Conservation (phyloP, 2,888 invertebrate species). For the Eueremaeus valkanovi region DNA sequence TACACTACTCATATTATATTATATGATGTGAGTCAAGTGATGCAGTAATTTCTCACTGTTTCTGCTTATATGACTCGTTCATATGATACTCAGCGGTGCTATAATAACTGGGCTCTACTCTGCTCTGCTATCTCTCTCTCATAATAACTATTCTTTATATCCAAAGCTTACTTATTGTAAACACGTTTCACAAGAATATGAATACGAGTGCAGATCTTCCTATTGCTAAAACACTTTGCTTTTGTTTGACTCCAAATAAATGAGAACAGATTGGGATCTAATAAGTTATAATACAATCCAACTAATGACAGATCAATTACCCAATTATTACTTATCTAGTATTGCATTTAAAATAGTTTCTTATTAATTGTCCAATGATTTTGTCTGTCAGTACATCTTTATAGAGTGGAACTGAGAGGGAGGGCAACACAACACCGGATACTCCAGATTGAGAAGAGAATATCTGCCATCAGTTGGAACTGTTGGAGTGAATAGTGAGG, state of each 20-base stretch:
- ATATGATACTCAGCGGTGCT: not conserved
- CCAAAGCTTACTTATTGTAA: not conserved
- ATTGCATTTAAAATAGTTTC: too few relatives aligned
- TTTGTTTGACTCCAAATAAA: too few relatives aligned
- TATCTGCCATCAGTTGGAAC: constrained; percentile 1
- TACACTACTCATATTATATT: constrained; percentile 16
- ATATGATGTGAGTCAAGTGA: constrained; percentile 1
- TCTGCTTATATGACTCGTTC: constrained; percentile 13
- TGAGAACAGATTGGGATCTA: too few relatives aligned
- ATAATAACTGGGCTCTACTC: too few relatives aligned
- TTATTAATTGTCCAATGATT: constrained; percentile 2
- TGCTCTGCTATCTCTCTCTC: not conserved
- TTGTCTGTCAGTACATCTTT: not conserved
- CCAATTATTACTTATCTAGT: too few relatives aligned
- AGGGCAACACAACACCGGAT: constrained; percentile 23
- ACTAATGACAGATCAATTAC: too few relatives aligned
- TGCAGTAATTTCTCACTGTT: constrained; percentile 23
- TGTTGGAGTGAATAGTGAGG: not conserved
- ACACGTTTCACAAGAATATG: too few relatives aligned
- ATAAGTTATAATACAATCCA: too few relatives aligned
- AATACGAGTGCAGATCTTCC: too few relatives aligned
- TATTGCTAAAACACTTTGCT: too few relatives aligned
- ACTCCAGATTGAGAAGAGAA: not conserved
- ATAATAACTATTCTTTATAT: constrained; percentile 13
- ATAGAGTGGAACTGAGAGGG: not conserved